phyloP scores from a whole-genome alignment of 1,140 invertebrate genomes.

The Danaus plexippus region DNA sequence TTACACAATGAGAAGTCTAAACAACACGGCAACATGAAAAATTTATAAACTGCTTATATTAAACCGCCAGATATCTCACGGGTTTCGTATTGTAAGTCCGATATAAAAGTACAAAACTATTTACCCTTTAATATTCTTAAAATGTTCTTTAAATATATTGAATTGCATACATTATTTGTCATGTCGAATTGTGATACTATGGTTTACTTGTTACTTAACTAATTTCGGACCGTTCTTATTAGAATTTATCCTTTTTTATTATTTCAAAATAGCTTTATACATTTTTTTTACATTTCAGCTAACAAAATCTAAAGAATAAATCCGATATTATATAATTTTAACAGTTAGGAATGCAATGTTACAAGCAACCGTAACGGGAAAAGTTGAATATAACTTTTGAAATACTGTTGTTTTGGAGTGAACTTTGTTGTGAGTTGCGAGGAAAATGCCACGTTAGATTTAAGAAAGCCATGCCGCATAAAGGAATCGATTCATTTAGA shows the following conservation, averaged over 20 bases:
- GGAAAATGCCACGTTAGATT: slow-evolving; percentile 19
- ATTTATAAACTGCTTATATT: slow-evolving; percentile 3
- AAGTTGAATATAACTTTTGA: slow-evolving; percentile 19
- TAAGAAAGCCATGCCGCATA: slow-evolving; percentile 14
- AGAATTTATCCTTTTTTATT: no score
- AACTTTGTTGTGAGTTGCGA: slow-evolving; percentile 13
- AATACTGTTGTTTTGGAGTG: slow-evolving; percentile 18
- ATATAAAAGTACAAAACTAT: no score
- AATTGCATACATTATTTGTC: no score
- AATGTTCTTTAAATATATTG: no score
- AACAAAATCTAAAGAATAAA: slow-evolving; percentile 5
- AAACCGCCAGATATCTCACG: no score
- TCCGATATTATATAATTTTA: slow-evolving; percentile 10
- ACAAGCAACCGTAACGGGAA: slow-evolving; percentile 14
- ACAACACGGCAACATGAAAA: slow-evolving; percentile 14
- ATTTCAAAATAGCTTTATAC: no score
- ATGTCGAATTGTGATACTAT: no score
- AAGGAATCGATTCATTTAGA: slow-evolving; percentile 27
- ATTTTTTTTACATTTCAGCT: no score
- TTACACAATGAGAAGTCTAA: slow-evolving; percentile 10
- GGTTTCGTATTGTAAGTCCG: no score
- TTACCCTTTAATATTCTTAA: no score
- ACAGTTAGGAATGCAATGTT: slow-evolving; percentile 17
- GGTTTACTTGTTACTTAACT: no score
- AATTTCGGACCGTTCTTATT: no score